Percentiles rank a stretch among this genome's conserved stretches.
phyloP scores from a whole-genome alignment of 2,888 invertebrate species.

The Pasiphila rectangulata region DNA sequence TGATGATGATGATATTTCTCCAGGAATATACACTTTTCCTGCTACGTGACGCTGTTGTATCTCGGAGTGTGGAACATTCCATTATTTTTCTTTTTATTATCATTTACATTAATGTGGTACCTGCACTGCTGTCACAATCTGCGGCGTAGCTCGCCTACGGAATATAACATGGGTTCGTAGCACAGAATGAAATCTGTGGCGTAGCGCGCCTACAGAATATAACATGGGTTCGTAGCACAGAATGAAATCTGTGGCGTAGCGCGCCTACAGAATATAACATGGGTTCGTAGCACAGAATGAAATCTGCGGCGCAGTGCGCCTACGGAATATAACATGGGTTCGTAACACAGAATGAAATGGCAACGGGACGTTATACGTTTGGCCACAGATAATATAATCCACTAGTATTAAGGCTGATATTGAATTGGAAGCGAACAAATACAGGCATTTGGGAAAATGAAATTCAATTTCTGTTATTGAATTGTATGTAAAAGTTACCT shows the following conservation, averaged over 20 bases:
- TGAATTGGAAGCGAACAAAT: background rate
- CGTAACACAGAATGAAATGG: slow-evolving; percentile 9
- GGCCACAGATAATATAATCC: too few species aligned
- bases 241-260: slow-evolving; percentile 16
- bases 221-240: slow-evolving; percentile 14
- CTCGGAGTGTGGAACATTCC: too few species aligned
- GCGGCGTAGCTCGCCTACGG: slow-evolving; percentile 23
- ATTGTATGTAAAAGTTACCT: too few species aligned
- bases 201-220: slow-evolving; percentile 24
- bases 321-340: slow-evolving; percentile 18
- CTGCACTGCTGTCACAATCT: background rate
- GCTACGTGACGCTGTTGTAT: too few species aligned
- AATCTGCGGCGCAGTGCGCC: slow-evolving; percentile 16
- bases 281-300: slow-evolving; percentile 15
- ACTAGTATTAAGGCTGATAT: slow-evolving; percentile 1
- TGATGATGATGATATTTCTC: too few species aligned
- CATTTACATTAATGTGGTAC: background rate
- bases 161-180: slow-evolving; percentile 15
- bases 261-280: slow-evolving; percentile 19
- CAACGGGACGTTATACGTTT: too few species aligned
- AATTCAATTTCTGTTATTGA: background rate
- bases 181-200: slow-evolving; percentile 2
- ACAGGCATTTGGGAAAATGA: too few species aligned
- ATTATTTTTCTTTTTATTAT: too few species aligned
- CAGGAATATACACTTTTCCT: too few species aligned